Percentiles rank a stretch among this genome's conserved stretches.
Conservation (phyloP, 1,140 invertebrate genomes). For the Aethina tumida region DNA sequence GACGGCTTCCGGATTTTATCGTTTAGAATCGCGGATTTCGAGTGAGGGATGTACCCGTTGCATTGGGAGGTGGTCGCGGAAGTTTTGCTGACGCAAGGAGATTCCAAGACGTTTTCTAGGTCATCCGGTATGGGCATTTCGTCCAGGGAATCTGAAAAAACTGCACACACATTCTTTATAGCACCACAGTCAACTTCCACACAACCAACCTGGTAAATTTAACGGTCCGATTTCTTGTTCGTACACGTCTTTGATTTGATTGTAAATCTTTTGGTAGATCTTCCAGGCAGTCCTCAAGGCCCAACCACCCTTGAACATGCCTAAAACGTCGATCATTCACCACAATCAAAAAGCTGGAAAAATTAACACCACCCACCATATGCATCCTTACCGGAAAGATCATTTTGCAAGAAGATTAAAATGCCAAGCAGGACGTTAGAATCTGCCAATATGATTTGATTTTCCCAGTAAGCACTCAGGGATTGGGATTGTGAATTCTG, state of each 20-base stretch:
- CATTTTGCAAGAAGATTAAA: conserved; percentile 52
- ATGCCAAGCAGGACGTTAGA: conserved; percentile 49
- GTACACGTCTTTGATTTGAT: conserved; percentile 47
- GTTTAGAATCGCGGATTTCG: conserved; percentile 10
- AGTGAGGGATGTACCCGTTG: conserved; percentile 14
- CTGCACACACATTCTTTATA: too few species aligned
- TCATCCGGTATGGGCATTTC: conserved; percentile 5
- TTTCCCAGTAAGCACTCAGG: conserved; percentile 44
- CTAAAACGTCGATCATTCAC: conserved; percentile 56
- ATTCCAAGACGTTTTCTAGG: conserved; percentile 1
- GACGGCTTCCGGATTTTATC: conserved; percentile 5
- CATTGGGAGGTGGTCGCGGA: conserved; percentile 4
- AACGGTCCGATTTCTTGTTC: conserved; percentile 26
- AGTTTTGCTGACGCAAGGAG: neutral
- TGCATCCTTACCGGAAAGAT: too few species aligned
- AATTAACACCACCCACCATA: too few species aligned
- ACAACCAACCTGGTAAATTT: conserved; percentile 19
- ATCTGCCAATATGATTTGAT: conserved; percentile 60
- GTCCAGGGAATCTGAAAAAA: conserved; percentile 18
- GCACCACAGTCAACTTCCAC: conserved; percentile 1
- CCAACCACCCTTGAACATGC: conserved; percentile 63
- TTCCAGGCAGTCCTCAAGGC: conserved; percentile 63
- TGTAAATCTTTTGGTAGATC: conserved; percentile 58
- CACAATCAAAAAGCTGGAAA: too few species aligned
- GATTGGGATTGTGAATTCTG: conserved; percentile 23